Evolutionary conservation across 2,797 vertebrate genomes (phyloP).

Genomic region (Gymnoscopelus microlampas): DNA sequence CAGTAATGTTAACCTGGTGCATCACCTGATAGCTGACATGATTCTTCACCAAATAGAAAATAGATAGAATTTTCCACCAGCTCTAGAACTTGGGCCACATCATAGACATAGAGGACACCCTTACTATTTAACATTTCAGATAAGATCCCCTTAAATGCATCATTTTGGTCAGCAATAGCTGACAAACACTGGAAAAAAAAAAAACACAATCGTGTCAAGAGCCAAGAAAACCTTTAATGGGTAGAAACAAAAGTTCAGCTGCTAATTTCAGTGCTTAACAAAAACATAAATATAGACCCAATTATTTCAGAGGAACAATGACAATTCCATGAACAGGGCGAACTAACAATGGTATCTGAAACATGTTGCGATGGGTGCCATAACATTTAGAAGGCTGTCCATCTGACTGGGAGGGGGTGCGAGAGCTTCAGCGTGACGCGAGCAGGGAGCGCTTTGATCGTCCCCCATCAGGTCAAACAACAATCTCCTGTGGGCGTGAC

Average conservation of each 20-base stretch:
- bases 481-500: slow-evolving; percentile 39
- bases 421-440: slow-evolving; percentile 48
- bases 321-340: slow-evolving; percentile 58
- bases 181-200: neutral
- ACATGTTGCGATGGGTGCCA: slow-evolving; percentile 44
- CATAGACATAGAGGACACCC: no score
- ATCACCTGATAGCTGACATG: no score
- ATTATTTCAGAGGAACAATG: slow-evolving; percentile 49
- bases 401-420: slow-evolving; percentile 35
- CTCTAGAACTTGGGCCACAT: no score
- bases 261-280: slow-evolving; percentile 83
- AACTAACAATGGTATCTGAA: slow-evolving; percentile 56
- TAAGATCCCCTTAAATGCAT: no score
- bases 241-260: slow-evolving; percentile 74
- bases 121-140: no score
- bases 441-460: slow-evolving; percentile 39
- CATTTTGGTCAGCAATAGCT: no score
- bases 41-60: no score
- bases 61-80: no score
- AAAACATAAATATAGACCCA: slow-evolving; percentile 82
- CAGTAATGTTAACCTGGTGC: no score
- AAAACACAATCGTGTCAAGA: slow-evolving; percentile 42
- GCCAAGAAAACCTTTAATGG: slow-evolving; percentile 81
- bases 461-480: slow-evolving; percentile 48
- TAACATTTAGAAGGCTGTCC: slow-evolving; percentile 31